Percentiles rank a stretch among this genome's conserved stretches.
These are phyloP conservation scores for Botia almorhae DNA, from an alignment of 2,797 vertebrate species.

Conservation along the genomic window DNA sequence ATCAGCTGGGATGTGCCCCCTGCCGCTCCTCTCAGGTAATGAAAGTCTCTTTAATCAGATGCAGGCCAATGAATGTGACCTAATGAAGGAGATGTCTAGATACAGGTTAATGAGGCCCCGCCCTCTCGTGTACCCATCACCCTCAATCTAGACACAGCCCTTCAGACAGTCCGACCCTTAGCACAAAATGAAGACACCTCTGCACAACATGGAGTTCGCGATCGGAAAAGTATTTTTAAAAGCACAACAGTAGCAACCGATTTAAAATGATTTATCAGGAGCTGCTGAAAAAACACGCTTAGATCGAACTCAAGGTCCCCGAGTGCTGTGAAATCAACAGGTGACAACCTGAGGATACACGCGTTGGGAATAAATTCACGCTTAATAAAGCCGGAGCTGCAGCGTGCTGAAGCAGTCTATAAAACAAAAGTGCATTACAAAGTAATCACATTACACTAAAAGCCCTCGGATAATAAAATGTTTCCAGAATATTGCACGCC, in stretches of 20 bases:
- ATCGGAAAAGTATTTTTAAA: constrained; percentile 7
- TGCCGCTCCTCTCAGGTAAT: constrained; percentile 54
- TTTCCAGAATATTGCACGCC: constrained; percentile 69
- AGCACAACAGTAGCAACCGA: constrained; percentile 3
- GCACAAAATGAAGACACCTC: not conserved
- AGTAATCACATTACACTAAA: constrained; percentile 78
- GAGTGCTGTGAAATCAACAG: constrained; percentile 48
- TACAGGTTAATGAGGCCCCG: constrained; percentile 49
- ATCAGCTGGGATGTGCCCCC: constrained; percentile 7
- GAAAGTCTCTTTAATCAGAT: constrained; percentile 58
- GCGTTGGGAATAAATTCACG: constrained; percentile 71
- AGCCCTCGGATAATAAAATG: constrained; percentile 74
- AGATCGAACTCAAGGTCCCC: not conserved
- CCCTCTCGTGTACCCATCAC: constrained; percentile 11
- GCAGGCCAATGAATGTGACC: constrained; percentile 58
- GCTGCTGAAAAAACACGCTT: constrained; percentile 6
- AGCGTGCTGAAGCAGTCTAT: constrained; percentile 66
- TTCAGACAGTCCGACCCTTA: constrained; percentile 8
- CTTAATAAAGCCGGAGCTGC: constrained; percentile 75
- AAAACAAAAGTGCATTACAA: constrained; percentile 73
- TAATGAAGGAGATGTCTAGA: constrained; percentile 30
- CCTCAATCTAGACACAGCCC: constrained; percentile 40
- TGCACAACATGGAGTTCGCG: not conserved
- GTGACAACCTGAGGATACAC: constrained; percentile 53
- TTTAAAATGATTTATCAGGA: constrained; percentile 1